Base-by-base conservation (phyloP, 2,797 vertebrate species). In the Myotis findleyi region DNA sequence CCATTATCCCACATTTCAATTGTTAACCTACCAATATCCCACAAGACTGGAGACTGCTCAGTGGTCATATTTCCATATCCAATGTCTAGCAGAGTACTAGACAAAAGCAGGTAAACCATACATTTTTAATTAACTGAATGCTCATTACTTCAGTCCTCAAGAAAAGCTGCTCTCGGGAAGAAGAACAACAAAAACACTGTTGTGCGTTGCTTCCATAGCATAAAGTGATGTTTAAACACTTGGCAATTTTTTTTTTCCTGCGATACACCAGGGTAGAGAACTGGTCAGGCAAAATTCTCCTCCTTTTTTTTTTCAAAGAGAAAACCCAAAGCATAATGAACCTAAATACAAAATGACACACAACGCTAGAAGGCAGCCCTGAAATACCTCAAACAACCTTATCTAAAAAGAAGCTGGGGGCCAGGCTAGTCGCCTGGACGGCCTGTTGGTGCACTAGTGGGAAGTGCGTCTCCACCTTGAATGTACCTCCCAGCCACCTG, bases 101-200 rank as follows among this genome's bases (percentile, higher is more conserved):
- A 33, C 55, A 51, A 79, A 91, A 69, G 47, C 38, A 41, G n/a
- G 9, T 44, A 77, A 49, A 13, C 25, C 51, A 55, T 14, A 41
- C 21, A 68, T 94, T 66, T 91, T 88, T 57, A 88, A 62, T 79
- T 38, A 92, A 87, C 71, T 27, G 7, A 88, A 51, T 86, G 33
- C 66, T 77, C 41, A 55, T 38, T 69, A 18, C 5, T 64, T 59
- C n/a, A 49, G 44, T 55, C 55, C 41, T 89, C 84, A 89, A 75
- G 53, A 64, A 86, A 51, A 92, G 33, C 21, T 47, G 75, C 75
- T 89, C 38, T 49, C 2, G 4, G 27, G 83, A 71, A 18, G 83
- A 71, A 18, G 53, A 51, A 79, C 20, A 62, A 49, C 44, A 44
- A 11, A 55, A 88, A 33, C 33, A 47, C 33, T 53, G 33, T 3